phyloP scores from a whole-genome alignment of 2,888 invertebrate species.

The Pseudanteris insignis region DNA sequence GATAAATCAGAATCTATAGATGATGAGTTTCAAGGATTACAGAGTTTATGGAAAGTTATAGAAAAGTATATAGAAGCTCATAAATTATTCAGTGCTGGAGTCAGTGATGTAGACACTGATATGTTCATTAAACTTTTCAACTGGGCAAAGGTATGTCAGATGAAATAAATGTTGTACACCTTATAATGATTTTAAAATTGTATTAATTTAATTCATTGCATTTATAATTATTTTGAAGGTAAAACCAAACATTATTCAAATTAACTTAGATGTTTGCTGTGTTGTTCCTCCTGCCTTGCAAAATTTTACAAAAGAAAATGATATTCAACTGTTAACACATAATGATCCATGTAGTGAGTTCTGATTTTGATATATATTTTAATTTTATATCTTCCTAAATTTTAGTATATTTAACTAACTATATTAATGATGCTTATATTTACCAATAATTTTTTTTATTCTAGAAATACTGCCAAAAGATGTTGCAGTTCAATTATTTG shows the following conservation, averaged over 20 bases:
- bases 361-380: neutral
- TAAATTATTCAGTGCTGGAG: constrained; percentile 76
- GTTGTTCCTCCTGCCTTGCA: constrained; percentile 91
- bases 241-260: constrained; percentile 89
- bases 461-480: constrained; percentile 52
- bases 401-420: too few relatives aligned
- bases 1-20: constrained; percentile 67
- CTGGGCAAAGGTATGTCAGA: constrained; percentile 77
- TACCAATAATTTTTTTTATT: constrained; percentile 17
- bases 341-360: constrained; percentile 87
- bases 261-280: constrained; percentile 92
- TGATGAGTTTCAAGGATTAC: constrained; percentile 67
- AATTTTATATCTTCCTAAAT: too few relatives aligned
- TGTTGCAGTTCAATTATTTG: constrained; percentile 71
- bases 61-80: constrained; percentile 76
- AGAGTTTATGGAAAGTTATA: constrained; percentile 79
- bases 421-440: too few relatives aligned
- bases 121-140: constrained; percentile 80
- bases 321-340: constrained; percentile 93
- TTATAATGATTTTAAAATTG: constrained; percentile 4
- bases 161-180: too few relatives aligned
- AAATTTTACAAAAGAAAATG: constrained; percentile 88
- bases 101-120: constrained; percentile 88
- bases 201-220: neutral
- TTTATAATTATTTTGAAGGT: constrained; percentile 65